Percentiles rank a stretch among this genome's conserved stretches.
These are phyloP conservation scores for Oxyura jamaicensis DNA, from an alignment of 2,113 vertebrate genomes.

Conservation along the genomic window DNA sequence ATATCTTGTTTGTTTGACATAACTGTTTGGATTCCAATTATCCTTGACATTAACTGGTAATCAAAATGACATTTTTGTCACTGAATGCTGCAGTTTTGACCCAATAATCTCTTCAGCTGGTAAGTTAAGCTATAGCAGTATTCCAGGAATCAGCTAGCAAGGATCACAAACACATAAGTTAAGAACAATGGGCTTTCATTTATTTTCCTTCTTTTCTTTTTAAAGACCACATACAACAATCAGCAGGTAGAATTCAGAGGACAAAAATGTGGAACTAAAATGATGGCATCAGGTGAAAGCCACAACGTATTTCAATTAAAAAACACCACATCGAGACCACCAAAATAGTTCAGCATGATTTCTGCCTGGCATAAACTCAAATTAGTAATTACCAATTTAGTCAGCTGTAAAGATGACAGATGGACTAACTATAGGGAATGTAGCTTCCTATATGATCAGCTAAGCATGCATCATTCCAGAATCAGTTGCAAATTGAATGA, in stretches of 20 bases:
- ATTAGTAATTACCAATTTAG: neutral
- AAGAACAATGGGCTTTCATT: neutral
- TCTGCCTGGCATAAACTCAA: neutral
- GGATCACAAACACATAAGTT: neutral
- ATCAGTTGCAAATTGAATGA: neutral
- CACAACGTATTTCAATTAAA: neutral
- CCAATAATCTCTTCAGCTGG: neutral
- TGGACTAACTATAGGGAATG: neutral
- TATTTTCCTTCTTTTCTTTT: neutral
- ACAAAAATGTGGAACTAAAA: neutral
- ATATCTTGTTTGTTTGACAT: neutral
- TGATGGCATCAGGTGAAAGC: neutral
- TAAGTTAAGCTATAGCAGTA: neutral
- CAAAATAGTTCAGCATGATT: neutral
- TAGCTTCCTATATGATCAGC: neutral
- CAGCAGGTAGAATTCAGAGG: neutral
- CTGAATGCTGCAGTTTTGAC: neutral
- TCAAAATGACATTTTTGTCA: neutral
- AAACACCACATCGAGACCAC: neutral
- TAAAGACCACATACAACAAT: neutral
- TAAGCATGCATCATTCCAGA: neutral
- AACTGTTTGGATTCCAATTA: neutral
- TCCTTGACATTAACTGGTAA: neutral
- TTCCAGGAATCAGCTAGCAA: neutral
- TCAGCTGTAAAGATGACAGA: neutral